phyloP scores from a whole-genome alignment of 1,140 invertebrate species.

The Neodiprion lecontei region DNA sequence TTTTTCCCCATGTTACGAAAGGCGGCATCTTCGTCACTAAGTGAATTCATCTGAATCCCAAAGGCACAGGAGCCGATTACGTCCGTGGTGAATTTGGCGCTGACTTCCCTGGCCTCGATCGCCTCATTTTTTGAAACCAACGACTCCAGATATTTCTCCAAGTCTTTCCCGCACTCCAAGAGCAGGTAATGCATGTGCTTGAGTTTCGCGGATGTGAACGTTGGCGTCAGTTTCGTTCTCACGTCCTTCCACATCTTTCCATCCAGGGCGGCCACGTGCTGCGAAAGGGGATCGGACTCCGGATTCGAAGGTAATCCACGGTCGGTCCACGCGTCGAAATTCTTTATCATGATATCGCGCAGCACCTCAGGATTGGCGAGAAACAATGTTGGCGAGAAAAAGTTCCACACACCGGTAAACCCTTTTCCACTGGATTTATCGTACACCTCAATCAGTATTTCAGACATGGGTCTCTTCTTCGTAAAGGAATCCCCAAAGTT shows the following conservation, averaged over 20 bases:
- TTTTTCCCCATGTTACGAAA: constrained; percentile 53
- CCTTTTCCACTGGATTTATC: constrained; percentile 46
- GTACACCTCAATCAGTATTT: constrained; percentile 53
- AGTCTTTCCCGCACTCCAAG: constrained; percentile 47
- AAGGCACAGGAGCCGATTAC: constrained; percentile 70
- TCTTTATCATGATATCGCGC: constrained; percentile 65
- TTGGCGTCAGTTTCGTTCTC: constrained; percentile 57
- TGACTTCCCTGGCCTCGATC: constrained; percentile 64
- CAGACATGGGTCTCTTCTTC: constrained; percentile 48
- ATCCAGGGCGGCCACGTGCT: constrained; percentile 60
- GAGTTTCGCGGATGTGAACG: constrained; percentile 60
- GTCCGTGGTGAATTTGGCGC: constrained; percentile 69
- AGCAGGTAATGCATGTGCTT: constrained; percentile 62
- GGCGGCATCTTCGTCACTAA: constrained; percentile 62
- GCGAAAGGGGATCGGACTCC: constrained; percentile 61
- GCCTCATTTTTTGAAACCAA: constrained; percentile 40
- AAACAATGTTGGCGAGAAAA: constrained; percentile 56
- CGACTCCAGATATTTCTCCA: constrained; percentile 49
- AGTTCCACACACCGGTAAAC: constrained; percentile 57
- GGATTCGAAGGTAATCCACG: constrained; percentile 63
- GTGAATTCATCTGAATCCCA: constrained; percentile 67
- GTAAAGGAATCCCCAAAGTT: constrained; percentile 10
- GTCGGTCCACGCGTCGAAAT: constrained; percentile 66
- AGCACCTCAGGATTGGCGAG: constrained; percentile 63
- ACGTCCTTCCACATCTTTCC: constrained; percentile 60